Conservation (phyloP, 2,797 vertebrate species). For the Picus viridis region DNA sequence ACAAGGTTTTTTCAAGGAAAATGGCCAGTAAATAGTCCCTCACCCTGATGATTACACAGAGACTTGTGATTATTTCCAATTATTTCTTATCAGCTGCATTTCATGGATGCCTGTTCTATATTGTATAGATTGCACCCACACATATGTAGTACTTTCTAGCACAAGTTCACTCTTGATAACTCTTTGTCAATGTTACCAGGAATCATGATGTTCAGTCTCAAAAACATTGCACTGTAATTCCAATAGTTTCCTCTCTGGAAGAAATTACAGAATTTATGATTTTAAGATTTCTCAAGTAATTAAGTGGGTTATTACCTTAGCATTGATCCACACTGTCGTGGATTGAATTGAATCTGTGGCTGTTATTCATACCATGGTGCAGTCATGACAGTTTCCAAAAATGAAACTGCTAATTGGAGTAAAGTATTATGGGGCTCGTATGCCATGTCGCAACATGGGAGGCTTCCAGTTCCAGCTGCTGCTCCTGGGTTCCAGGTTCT, state of each 20-base stretch:
- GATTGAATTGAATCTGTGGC: too few relatives aligned
- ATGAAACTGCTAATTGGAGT: too few relatives aligned
- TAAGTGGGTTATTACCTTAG: neutral
- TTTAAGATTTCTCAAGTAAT: neutral
- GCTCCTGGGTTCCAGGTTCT: too few relatives aligned
- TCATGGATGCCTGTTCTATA: neutral
- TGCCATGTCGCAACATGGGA: too few relatives aligned
- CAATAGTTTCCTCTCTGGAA: fast-evolving
- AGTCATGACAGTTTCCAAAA: too few relatives aligned
- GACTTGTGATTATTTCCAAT: neutral
- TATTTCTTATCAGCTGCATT: neutral
- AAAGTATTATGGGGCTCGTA: too few relatives aligned
- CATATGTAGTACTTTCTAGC: neutral
- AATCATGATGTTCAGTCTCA: neutral
- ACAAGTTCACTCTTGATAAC: neutral
- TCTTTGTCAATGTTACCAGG: neutral
- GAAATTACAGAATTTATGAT: neutral
- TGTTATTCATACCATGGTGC: too few relatives aligned
- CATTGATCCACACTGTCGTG: neutral
- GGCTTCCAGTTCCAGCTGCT: too few relatives aligned
- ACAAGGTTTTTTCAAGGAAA: neutral
- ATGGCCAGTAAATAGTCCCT: neutral
- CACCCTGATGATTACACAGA: neutral
- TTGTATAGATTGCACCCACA: neutral
- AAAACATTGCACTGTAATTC: neutral